These are phyloP conservation scores for Dasypolia templi DNA, from an alignment of 2,888 invertebrate species.

Conservation along the genomic window DNA sequence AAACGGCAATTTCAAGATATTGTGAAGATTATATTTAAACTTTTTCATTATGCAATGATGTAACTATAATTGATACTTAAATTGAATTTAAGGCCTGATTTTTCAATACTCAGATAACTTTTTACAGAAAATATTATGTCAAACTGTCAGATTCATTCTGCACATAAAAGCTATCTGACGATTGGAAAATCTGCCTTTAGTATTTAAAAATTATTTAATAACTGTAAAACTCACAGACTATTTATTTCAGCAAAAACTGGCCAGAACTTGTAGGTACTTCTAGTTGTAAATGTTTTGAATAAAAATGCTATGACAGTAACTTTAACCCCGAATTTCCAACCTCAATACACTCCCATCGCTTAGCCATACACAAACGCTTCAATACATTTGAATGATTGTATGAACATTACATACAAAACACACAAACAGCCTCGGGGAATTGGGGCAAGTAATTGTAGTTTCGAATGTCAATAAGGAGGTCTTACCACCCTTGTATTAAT, in stretches of 20 bases:
- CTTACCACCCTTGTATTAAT: conserved; percentile 54
- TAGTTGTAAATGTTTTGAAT: neutral
- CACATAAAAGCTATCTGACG: too few species aligned
- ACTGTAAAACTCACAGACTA: too few species aligned
- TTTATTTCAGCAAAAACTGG: neutral
- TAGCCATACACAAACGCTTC: conserved; percentile 31
- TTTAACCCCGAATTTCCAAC: neutral
- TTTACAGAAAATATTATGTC: too few species aligned
- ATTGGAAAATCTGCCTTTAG: too few species aligned
- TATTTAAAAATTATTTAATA: too few species aligned
- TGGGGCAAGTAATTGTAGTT: conserved; percentile 66
- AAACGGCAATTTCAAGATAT: neutral
- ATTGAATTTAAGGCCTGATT: too few species aligned
- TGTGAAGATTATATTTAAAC: neutral
- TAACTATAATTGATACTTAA: neutral
- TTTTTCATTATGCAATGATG: neutral
- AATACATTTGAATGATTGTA: conserved; percentile 62
- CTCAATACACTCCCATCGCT: conserved; percentile 31
- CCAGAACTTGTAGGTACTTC: neutral
- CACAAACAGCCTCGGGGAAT: conserved; percentile 46
- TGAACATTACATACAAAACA: conserved; percentile 43
- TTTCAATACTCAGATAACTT: too few species aligned
- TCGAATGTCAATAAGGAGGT: conserved; percentile 61
- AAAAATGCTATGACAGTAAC: neutral
- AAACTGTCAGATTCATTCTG: too few species aligned